Conservation (phyloP, 2,888 invertebrate species). For the Monopis laevigella region DNA sequence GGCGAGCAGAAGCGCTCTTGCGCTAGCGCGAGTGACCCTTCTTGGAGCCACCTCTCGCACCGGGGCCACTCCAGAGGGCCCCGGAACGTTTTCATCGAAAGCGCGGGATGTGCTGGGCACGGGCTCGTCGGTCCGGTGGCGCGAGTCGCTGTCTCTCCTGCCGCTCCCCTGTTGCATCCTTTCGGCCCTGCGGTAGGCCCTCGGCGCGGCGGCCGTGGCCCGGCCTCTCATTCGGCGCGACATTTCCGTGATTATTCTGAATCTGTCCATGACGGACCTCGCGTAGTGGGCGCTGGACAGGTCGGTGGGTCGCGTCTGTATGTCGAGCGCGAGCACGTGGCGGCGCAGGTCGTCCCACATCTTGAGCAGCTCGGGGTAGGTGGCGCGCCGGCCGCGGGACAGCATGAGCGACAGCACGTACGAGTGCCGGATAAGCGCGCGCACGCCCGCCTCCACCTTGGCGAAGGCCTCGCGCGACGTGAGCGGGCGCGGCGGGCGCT, state of each 20-base stretch:
- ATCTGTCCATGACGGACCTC: conserved; percentile 48
- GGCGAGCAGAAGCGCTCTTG: neutral
- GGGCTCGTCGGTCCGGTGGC: neutral
- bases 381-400: conserved; percentile 45
- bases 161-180: too few relatives aligned
- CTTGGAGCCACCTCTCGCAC: neutral
- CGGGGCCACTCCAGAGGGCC: neutral
- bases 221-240: conserved; percentile 28
- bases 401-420: conserved; percentile 44
- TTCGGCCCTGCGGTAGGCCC: too few relatives aligned
- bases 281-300: conserved; percentile 39
- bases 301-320: conserved; percentile 49
- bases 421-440: conserved; percentile 46
- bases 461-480: too few relatives aligned
- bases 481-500: too few relatives aligned
- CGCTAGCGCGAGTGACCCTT: neutral
- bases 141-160: too few relatives aligned
- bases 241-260: conserved; percentile 52
- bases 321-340: conserved; percentile 63
- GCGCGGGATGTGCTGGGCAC: neutral
- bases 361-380: conserved; percentile 67
- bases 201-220: neutral
- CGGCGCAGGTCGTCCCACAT: conserved; percentile 73
- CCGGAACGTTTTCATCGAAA: neutral
- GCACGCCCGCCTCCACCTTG: conserved; percentile 45